phyloP scores from a whole-genome alignment of 2,888 invertebrate genomes.

The Pachliopta kotzebuea region DNA sequence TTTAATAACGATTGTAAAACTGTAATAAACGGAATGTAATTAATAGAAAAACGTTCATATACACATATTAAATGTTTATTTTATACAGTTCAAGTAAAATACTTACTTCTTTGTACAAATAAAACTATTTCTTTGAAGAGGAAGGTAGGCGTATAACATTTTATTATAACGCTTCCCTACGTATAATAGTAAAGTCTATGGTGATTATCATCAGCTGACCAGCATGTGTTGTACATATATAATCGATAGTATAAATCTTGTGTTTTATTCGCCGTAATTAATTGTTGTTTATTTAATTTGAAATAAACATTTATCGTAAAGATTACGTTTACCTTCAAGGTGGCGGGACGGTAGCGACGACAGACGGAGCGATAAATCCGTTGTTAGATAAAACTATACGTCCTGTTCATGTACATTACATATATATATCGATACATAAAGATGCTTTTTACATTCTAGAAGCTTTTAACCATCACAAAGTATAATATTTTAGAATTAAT shows the following conservation, averaged over 20 bases:
- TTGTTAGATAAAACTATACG: slow-evolving; percentile 7
- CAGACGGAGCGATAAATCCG: slow-evolving; percentile 32
- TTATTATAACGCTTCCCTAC: neutral
- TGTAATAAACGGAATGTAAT: too few species aligned
- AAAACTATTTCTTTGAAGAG: neutral
- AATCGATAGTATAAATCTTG: neutral
- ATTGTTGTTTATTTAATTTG: slow-evolving; percentile 27
- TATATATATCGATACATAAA: too few species aligned
- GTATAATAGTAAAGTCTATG: neutral
- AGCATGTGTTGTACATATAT: too few species aligned
- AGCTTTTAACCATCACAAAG: too few species aligned
- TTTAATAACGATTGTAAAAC: too few species aligned
- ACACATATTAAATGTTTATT: neutral
- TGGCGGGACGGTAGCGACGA: slow-evolving; percentile 33
- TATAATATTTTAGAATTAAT: too few species aligned
- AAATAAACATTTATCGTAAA: slow-evolving; percentile 34
- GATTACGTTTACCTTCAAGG: slow-evolving; percentile 39
- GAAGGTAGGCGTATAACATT: neutral
- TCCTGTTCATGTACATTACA: neutral
- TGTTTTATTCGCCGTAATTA: neutral
- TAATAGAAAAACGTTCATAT: too few species aligned
- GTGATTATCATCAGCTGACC: too few species aligned
- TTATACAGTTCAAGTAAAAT: neutral
- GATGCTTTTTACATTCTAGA: too few species aligned
- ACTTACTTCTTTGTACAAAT: neutral